A percentile compares a stretch with the other conserved stretches of the same genome.
Evolutionary conservation across 2,888 invertebrate species (phyloP).

Genomic region (Idaea biselata): DNA sequence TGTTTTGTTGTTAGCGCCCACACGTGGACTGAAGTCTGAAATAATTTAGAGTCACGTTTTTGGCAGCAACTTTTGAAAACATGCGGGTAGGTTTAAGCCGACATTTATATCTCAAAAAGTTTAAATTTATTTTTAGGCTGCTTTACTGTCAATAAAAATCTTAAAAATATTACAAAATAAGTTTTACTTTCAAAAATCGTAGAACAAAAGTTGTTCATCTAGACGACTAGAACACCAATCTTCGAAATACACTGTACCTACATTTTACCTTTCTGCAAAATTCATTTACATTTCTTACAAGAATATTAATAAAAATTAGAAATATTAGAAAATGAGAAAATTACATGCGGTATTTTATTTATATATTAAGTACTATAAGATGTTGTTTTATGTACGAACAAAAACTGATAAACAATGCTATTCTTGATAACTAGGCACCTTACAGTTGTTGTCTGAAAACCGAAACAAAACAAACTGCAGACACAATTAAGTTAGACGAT

Average conservation of each 20-base stretch:
- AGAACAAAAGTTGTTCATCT: too few relatives aligned
- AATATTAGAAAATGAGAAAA: too few relatives aligned
- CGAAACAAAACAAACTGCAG: not conserved
- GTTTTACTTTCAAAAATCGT: too few relatives aligned
- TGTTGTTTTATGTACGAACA: not conserved
- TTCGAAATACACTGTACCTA: too few relatives aligned
- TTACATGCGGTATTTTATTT: not conserved
- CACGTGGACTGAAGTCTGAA: not conserved
- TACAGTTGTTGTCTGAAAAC: not conserved
- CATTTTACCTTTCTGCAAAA: too few relatives aligned
- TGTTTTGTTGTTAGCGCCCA: not conserved
- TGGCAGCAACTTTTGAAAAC: not conserved
- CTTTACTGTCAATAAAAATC: too few relatives aligned
- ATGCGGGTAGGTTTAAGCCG: not conserved
- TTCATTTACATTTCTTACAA: too few relatives aligned
- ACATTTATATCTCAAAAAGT: not conserved
- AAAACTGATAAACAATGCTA: not conserved
- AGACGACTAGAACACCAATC: too few relatives aligned
- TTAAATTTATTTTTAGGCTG: not conserved
- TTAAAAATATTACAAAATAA: too few relatives aligned
- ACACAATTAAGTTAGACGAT: not conserved
- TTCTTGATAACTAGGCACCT: not conserved
- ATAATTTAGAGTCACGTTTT: not conserved
- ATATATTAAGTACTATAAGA: not conserved
- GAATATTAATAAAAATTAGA: too few relatives aligned